Conservation (phyloP, 2,113 vertebrate genomes). For the Hystrix cristata region DNA sequence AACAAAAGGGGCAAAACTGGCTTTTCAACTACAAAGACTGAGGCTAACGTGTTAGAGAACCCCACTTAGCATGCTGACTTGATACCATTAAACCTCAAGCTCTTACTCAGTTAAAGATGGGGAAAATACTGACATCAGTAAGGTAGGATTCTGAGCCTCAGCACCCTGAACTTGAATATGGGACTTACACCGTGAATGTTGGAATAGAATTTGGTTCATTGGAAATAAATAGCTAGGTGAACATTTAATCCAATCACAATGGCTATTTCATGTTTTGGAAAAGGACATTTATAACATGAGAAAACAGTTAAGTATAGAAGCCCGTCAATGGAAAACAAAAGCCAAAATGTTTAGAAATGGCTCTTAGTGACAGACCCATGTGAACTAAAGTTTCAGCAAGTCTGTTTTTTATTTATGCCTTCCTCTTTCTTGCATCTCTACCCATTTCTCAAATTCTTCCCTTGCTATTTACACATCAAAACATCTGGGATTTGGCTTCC, state of each 20-base stretch:
- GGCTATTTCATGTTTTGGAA: constrained; percentile 8
- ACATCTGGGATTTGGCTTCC: constrained; percentile 78
- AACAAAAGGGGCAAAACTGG: constrained; percentile 47
- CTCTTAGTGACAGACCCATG: constrained; percentile 61
- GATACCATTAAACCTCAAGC: neutral
- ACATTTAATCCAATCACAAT: neutral
- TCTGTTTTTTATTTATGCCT: constrained; percentile 77
- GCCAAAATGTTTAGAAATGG: constrained; percentile 47
- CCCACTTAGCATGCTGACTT: neutral
- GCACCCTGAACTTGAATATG: neutral
- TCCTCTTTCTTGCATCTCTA: constrained; percentile 72
- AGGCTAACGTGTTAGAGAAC: neutral
- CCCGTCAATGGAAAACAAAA: constrained; percentile 60
- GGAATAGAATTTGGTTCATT: constrained; percentile 13
- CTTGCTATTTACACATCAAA: constrained; percentile 77
- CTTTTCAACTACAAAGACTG: constrained; percentile 60
- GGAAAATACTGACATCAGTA: neutral
- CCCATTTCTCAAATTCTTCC: constrained; percentile 78
- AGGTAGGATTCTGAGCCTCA: neutral
- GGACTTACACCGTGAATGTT: neutral
- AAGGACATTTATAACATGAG: constrained; percentile 39
- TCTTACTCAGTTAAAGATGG: neutral
- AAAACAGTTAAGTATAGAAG: constrained; percentile 48
- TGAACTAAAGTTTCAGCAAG: constrained; percentile 71
- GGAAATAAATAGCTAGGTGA: constrained; percentile 25